Conservation (phyloP, 2,888 invertebrate genomes). For the Drosophila demipolita region DNA sequence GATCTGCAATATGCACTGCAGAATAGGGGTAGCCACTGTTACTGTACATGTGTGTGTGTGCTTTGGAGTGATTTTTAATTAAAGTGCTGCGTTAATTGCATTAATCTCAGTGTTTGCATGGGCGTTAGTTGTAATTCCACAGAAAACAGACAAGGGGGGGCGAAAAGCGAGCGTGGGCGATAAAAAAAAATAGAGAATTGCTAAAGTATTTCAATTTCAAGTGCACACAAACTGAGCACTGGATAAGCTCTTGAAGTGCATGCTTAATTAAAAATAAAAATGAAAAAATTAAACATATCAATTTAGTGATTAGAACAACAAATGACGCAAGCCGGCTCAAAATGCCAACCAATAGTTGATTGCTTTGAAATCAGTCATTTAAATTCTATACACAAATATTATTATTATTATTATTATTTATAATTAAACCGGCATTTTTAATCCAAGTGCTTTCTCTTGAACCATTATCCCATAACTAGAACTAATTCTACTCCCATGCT, state of each 20-base stretch:
- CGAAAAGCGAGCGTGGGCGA: not conserved
- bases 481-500: not conserved
- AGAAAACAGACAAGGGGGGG: not conserved
- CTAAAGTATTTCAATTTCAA: not conserved
- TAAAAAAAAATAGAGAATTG: not conserved
- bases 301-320: slow-evolving; percentile 1
- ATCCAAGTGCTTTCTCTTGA: not conserved
- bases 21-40: not conserved
- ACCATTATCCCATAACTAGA: not conserved
- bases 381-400: not conserved
- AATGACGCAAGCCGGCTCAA: not conserved
- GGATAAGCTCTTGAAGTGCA: slow-evolving; percentile 1
- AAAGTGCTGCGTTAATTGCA: slow-evolving; percentile 77
- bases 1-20: not conserved
- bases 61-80: slow-evolving; percentile 72
- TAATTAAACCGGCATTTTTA: not conserved
- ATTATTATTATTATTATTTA: not conserved
- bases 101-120: slow-evolving; percentile 67
- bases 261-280: not conserved
- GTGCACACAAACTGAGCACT: slow-evolving; percentile 1
- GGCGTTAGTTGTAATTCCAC: slow-evolving; percentile 28
- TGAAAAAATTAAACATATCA: slow-evolving; percentile 2
- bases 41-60: not conserved
- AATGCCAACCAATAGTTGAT: not conserved
- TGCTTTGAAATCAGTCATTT: not conserved